These are phyloP conservation scores for Osedax frankpressi DNA, from an alignment of 2,888 invertebrate species.

Conservation along the genomic window DNA sequence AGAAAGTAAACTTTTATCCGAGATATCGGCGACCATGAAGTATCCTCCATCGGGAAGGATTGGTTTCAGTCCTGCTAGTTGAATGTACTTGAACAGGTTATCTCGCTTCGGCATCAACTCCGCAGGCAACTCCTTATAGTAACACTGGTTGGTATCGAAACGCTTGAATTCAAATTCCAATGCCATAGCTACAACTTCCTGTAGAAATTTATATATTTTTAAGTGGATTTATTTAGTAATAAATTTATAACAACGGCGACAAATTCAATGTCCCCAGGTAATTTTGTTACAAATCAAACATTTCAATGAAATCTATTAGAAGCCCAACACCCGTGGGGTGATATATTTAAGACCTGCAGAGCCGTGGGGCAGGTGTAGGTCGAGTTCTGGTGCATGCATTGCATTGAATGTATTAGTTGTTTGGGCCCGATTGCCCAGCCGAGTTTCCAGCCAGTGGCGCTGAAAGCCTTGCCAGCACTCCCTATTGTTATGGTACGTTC, in stretches of 20 bases:
- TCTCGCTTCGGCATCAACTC: constrained; percentile 53
- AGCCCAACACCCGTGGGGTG: no score
- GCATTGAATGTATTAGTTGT: constrained; percentile 63
- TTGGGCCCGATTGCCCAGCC: constrained; percentile 92
- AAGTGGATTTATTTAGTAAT: no score
- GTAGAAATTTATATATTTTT: neutral
- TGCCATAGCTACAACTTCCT: constrained; percentile 80
- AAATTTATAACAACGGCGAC: no score
- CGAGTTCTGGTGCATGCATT: constrained; percentile 80
- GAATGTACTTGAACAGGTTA: constrained; percentile 35
- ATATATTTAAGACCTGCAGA: constrained; percentile 53
- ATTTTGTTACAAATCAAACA: no score
- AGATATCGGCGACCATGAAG: constrained; percentile 89
- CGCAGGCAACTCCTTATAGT: constrained; percentile 63
- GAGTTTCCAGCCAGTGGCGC: constrained; percentile 70
- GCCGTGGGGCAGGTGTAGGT: constrained; percentile 83
- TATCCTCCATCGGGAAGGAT: constrained; percentile 91
- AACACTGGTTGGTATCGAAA: constrained; percentile 60
- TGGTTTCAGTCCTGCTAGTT: constrained; percentile 71
- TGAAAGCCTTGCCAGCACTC: constrained; percentile 94
- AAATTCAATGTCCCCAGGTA: no score
- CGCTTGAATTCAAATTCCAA: constrained; percentile 71
- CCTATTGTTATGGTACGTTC: constrained; percentile 90
- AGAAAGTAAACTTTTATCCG: constrained; percentile 43
- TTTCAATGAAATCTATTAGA: no score